phyloP scores from a whole-genome alignment of 2,113 vertebrate genomes.

The Ameiurus melas region DNA sequence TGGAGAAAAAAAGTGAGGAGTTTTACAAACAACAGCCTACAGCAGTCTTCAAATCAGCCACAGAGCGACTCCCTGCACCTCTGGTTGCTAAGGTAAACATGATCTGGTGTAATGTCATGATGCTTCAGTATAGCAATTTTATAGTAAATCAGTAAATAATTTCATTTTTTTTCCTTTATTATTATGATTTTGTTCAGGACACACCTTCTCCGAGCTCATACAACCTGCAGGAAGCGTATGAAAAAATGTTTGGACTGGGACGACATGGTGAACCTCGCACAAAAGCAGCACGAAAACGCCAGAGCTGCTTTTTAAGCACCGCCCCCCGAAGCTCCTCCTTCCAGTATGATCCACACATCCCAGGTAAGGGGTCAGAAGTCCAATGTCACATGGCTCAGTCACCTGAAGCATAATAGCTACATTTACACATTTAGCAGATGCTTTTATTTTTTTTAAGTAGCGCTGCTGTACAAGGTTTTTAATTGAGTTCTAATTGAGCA shows the following conservation, averaged over 20 bases:
- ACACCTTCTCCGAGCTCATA: constrained; percentile 74
- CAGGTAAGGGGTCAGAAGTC: constrained; percentile 56
- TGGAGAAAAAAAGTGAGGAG: constrained; percentile 61
- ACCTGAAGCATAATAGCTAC: background rate
- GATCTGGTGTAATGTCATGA: background rate
- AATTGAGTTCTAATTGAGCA: too few relatives aligned
- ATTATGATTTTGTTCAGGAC: constrained; percentile 62
- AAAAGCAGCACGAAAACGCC: constrained; percentile 66
- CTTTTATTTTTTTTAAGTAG: too few relatives aligned
- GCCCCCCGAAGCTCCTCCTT: constrained; percentile 59
- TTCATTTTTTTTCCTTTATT: background rate
- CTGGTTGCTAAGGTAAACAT: constrained; percentile 60
- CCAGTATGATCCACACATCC: constrained; percentile 42
- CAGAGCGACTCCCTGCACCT: constrained; percentile 57
- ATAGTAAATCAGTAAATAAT: too few relatives aligned
- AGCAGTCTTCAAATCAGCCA: constrained; percentile 67
- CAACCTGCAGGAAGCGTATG: constrained; percentile 71
- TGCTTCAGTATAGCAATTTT: background rate
- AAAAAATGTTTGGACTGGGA: constrained; percentile 64
- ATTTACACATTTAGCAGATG: too few relatives aligned
- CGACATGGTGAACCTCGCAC: constrained; percentile 64
- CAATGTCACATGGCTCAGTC: background rate
- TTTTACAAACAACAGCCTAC: constrained; percentile 61
- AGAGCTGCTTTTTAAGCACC: constrained; percentile 74
- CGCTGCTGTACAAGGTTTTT: too few relatives aligned